phyloP scores from a whole-genome alignment of 2,797 vertebrate genomes.

The Melanotaenia boesemani region DNA sequence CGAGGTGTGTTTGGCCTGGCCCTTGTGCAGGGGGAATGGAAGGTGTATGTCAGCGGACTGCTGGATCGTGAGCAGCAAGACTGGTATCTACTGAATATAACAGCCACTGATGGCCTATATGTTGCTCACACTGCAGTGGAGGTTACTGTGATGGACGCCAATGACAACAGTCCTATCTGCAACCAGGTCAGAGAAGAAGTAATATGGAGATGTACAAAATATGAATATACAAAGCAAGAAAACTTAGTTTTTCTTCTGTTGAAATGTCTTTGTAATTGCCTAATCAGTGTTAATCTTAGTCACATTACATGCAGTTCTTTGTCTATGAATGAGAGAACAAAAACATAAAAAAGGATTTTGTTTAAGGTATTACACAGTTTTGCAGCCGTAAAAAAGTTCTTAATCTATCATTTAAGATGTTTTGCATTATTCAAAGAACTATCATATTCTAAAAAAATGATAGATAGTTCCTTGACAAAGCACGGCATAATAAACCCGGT shows the following conservation, averaged over 20 bases:
- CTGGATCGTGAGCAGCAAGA: conserved; percentile 94
- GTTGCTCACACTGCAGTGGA: conserved; percentile 90
- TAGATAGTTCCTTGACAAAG: background rate
- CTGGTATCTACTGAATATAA: conserved; percentile 94
- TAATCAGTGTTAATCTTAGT: background rate
- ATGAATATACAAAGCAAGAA: conserved; percentile 25
- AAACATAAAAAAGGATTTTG: background rate
- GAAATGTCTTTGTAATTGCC: background rate
- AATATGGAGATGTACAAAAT: conserved; percentile 12
- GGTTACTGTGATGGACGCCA: conserved; percentile 95
- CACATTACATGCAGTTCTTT: conserved; percentile 1
- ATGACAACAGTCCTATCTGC: conserved; percentile 95
- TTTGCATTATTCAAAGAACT: background rate
- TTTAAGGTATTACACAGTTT: background rate
- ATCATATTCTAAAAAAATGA: background rate
- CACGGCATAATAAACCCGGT: background rate
- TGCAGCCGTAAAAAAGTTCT: background rate
- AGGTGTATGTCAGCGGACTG: conserved; percentile 91
- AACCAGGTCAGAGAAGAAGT: conserved; percentile 87
- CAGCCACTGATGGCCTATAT: conserved; percentile 93
- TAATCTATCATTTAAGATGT: background rate
- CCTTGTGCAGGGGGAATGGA: conserved; percentile 93
- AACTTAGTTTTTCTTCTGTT: background rate
- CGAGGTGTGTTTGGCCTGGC: conserved; percentile 92
- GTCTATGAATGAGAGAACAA: conserved; percentile 3